A percentile compares a stretch with the other conserved stretches of the same genome.
Evolutionary conservation across 2,888 invertebrate genomes (phyloP).

Genomic region (Desoria tigrina): DNA sequence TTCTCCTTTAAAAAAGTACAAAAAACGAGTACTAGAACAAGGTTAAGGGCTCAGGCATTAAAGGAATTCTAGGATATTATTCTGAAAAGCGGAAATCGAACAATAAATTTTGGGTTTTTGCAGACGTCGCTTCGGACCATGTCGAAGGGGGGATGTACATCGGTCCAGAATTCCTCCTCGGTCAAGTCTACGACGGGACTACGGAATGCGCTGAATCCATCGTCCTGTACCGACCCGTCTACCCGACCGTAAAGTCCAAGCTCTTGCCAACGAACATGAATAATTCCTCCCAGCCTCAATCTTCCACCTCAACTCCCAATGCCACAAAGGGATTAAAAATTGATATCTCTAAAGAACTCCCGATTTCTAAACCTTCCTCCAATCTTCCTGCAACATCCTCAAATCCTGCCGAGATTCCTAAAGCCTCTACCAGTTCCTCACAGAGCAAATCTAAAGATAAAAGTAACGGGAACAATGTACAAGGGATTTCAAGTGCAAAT

Average conservation of each 20-base stretch:
- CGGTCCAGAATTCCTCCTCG: conserved; percentile 67
- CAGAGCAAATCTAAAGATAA: background rate
- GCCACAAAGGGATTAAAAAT: conserved; percentile 16
- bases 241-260: conserved; percentile 55
- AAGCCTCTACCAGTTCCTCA: background rate
- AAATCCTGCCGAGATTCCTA: background rate
- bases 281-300: conserved; percentile 15
- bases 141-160: conserved; percentile 70
- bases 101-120: too few relatives aligned
- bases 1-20: too few relatives aligned
- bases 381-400: background rate
- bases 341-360: conserved; percentile 10
- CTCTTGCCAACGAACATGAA: background rate
- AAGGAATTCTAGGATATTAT: too few relatives aligned
- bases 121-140: conserved; percentile 70
- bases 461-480: too few relatives aligned
- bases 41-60: too few relatives aligned
- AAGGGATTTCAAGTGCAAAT: conserved; percentile 11
- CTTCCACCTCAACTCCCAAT: conserved; percentile 14
- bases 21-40: too few relatives aligned
- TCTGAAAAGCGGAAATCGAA: too few relatives aligned
- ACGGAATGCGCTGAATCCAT: conserved; percentile 62
- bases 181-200: conserved; percentile 75
- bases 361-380: background rate
- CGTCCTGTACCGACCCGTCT: conserved; percentile 66